phyloP scores from a whole-genome alignment of 1,140 invertebrate genomes.

The Diabrotica undecimpunctata region DNA sequence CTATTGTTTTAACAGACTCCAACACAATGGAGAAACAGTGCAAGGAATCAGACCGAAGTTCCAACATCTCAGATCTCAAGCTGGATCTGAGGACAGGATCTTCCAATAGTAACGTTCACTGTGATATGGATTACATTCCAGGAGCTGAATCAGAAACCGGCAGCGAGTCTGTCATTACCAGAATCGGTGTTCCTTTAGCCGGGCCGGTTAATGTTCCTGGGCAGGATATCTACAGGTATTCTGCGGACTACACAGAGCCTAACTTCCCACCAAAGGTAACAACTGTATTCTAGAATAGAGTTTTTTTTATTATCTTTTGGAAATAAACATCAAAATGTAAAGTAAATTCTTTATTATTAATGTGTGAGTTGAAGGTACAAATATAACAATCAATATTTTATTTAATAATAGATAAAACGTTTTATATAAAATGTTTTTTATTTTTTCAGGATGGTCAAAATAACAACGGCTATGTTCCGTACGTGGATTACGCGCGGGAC shows the following conservation, averaged over 20 bases:
- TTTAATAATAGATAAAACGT: no score
- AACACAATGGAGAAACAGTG: constrained; percentile 71
- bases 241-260: constrained; percentile 81
- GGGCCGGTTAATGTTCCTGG: constrained; percentile 70
- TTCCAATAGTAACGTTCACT: constrained; percentile 68
- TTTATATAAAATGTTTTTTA: constrained; percentile 1
- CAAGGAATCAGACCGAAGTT: constrained; percentile 82
- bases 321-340: not conserved
- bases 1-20: constrained; percentile 34
- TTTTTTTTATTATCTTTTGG: not conserved
- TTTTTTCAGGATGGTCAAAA: constrained; percentile 68
- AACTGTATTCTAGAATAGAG: not conserved
- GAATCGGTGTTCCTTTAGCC: constrained; percentile 64
- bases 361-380: no score
- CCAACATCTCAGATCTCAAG: constrained; percentile 87
- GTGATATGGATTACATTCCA: constrained; percentile 55
- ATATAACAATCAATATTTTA: no score
- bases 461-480: constrained; percentile 85
- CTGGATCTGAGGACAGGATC: constrained; percentile 81
- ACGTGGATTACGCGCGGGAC: constrained; percentile 79
- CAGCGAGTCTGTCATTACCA: constrained; percentile 47
- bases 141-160: constrained; percentile 49
- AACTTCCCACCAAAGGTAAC: constrained; percentile 67
- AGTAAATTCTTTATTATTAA: no score
- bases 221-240: constrained; percentile 72